A percentile compares a stretch with the other conserved stretches of the same genome.
phyloP scores from a whole-genome alignment of 2,888 invertebrate species.

The Sclerodermus sp. region DNA sequence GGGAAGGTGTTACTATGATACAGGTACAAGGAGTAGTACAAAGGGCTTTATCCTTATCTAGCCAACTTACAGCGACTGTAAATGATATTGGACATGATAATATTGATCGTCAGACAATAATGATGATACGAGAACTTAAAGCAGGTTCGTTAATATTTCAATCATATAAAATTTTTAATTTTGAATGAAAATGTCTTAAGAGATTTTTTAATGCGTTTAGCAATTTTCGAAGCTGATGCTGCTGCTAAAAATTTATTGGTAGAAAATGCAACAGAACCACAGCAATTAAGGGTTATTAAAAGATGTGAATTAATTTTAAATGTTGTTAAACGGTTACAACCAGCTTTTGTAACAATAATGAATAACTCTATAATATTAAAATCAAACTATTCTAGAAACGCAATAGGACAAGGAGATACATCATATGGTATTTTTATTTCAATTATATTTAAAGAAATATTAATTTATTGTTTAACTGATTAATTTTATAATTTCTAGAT shows the following conservation, averaged over 20 bases:
- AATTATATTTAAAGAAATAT: not conserved
- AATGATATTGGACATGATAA: constrained; percentile 49
- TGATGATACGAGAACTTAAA: constrained; percentile 51
- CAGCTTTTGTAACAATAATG: constrained; percentile 42
- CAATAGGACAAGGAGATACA: constrained; percentile 37
- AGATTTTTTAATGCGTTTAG: constrained; percentile 24
- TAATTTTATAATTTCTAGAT: constrained; percentile 22
- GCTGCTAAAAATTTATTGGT: constrained; percentile 45
- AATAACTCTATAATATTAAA: constrained; percentile 40
- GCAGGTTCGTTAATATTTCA: constrained; percentile 36
- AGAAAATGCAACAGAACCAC: constrained; percentile 47
- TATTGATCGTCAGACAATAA: constrained; percentile 47
- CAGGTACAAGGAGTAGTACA: constrained; percentile 49
- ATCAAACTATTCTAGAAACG: constrained; percentile 30
- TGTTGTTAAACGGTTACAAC: constrained; percentile 49
- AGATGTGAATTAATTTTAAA: constrained; percentile 50
- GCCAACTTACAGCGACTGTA: constrained; percentile 46
- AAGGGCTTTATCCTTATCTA: constrained; percentile 43
- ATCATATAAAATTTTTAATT: not conserved
- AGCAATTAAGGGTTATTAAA: constrained; percentile 52
- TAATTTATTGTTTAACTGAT: not conserved
- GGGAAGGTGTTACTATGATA: constrained; percentile 38
- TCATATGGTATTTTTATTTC: constrained; percentile 28
- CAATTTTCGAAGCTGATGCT: constrained; percentile 48
- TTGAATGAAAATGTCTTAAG: not conserved